These are phyloP conservation scores for Sinocyclocheilus anshuiensis DNA, from an alignment of 2,113 vertebrate species.

Conservation along the genomic window DNA sequence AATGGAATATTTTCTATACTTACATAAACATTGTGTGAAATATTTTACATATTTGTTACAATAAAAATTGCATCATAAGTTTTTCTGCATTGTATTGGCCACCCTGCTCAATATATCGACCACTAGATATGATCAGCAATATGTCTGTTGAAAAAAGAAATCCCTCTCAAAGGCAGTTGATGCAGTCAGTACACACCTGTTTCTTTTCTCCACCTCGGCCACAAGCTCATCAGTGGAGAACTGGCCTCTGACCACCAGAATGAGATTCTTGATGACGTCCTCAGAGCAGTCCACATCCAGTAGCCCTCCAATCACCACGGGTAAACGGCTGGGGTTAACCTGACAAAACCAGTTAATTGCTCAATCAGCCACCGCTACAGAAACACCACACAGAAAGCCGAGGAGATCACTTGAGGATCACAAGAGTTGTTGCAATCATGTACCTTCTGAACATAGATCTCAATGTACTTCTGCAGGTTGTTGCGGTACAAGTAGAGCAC, in stretches of 20 bases:
- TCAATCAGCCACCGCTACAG: neutral
- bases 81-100: too few species aligned
- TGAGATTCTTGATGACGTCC: conserved; percentile 98
- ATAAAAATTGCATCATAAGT: too few species aligned
- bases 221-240: conserved; percentile 99
- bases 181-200: conserved; percentile 76
- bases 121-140: too few species aligned
- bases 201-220: conserved; percentile 97
- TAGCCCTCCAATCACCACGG: conserved; percentile 94
- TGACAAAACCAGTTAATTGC: conserved; percentile 53
- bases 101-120: too few species aligned
- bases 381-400: neutral
- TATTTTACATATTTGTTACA: too few species aligned
- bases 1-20: too few species aligned
- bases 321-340: conserved; percentile 97
- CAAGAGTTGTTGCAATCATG: neutral
- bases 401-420: neutral
- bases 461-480: conserved; percentile 98
- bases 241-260: conserved; percentile 95
- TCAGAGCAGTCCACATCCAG: conserved; percentile 98
- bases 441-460: conserved; percentile 99
- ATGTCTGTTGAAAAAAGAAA: too few species aligned
- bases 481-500: conserved; percentile 99
- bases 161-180: too few species aligned
- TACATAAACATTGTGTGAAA: too few species aligned